Evolutionary conservation across 2,888 invertebrate species (phyloP).

Genomic region (Epinotia bilunana): DNA sequence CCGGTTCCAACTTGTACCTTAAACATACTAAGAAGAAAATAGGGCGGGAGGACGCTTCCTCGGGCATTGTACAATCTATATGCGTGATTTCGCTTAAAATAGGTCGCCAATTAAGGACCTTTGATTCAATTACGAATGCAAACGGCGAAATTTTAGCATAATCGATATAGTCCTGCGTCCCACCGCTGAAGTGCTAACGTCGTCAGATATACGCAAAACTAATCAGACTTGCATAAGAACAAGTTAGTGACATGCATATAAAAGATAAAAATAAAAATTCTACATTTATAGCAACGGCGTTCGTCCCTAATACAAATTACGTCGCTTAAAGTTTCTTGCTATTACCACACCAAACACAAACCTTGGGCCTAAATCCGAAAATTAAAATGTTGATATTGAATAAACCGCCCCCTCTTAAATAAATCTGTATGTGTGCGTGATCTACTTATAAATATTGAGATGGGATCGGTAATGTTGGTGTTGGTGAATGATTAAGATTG

Average conservation of each 20-base stretch:
- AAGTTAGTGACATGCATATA: no score
- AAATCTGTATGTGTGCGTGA: neutral
- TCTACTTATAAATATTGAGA: neutral
- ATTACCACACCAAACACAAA: no score
- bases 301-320: no score
- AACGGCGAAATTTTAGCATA: slow-evolving; percentile 29
- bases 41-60: no score
- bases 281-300: no score
- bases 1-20: no score
- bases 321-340: no score
- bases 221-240: neutral
- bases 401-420: neutral
- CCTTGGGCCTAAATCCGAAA: no score
- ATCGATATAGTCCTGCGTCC: slow-evolving; percentile 18
- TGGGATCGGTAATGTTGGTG: neutral
- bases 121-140: slow-evolving; percentile 38
- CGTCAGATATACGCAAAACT: neutral
- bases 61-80: no score
- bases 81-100: slow-evolving; percentile 15
- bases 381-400: no score
- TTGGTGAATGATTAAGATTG: neutral
- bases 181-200: neutral
- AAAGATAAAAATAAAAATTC: no score
- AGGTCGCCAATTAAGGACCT: slow-evolving; percentile 7
- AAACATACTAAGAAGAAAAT: no score